phyloP scores from a whole-genome alignment of 2,888 invertebrate genomes.

The Caenorhabditis becei region DNA sequence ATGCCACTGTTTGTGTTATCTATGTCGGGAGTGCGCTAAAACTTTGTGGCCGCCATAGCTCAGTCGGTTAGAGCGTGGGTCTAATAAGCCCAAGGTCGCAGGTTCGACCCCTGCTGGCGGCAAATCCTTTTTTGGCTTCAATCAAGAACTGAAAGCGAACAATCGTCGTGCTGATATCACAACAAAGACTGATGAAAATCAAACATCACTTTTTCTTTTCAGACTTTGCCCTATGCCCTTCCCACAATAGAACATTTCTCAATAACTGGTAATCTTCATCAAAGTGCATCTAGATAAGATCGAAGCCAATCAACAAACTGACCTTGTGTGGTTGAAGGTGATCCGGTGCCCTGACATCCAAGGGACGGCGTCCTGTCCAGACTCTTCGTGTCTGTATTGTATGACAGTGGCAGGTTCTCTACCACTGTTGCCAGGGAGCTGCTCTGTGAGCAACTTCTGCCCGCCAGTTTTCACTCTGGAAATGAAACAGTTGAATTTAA shows the following conservation, averaged over 20 bases:
- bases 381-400: slow-evolving; percentile 70
- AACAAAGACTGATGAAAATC: not conserved
- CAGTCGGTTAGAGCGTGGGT: slow-evolving; percentile 82
- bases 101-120: slow-evolving; percentile 81
- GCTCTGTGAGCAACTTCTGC: slow-evolving; percentile 66
- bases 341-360: slow-evolving; percentile 48
- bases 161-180: not conserved
- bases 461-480: slow-evolving; percentile 63
- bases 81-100: slow-evolving; percentile 81
- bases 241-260: too few relatives aligned
- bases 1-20: not conserved
- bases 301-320: slow-evolving; percentile 30
- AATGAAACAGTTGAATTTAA: slow-evolving; percentile 1
- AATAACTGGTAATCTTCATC: not conserved
- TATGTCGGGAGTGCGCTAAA: not conserved
- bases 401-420: slow-evolving; percentile 74
- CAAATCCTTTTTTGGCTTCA: slow-evolving; percentile 71
- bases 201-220: slow-evolving; percentile 16
- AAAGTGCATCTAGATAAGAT: slow-evolving; percentile 28
- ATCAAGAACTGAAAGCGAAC: not conserved
- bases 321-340: slow-evolving; percentile 54
- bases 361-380: slow-evolving; percentile 67
- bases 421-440: slow-evolving; percentile 72
- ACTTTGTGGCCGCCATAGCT: slow-evolving; percentile 76
- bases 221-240: slow-evolving; percentile 9